Conservation (phyloP, 2,113 vertebrate species). For the Labeo catla region DNA sequence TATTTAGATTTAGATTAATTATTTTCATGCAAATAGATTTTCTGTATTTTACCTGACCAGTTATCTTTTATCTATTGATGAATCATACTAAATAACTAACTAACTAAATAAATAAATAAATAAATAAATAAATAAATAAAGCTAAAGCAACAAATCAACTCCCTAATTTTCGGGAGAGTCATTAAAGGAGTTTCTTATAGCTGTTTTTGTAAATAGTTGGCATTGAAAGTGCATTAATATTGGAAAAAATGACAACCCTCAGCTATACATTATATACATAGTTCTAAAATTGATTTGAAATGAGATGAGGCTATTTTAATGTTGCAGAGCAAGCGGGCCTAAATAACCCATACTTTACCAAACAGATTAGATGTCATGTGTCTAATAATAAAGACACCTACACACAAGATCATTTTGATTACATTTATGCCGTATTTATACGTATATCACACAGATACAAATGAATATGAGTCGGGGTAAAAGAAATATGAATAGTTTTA, state of each 20-base stretch:
- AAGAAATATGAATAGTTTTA: not conserved
- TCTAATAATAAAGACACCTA: slow-evolving; percentile 15
- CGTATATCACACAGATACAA: not conserved
- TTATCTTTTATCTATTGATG: too few species aligned
- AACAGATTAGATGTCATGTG: not conserved
- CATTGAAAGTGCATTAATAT: not conserved
- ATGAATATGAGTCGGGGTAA: not conserved
- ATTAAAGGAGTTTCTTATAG: too few species aligned
- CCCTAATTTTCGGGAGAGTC: too few species aligned
- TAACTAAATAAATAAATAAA: too few species aligned
- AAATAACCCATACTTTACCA: not conserved
- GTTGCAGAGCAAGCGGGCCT: not conserved
- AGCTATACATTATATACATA: not conserved
- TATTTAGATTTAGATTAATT: too few species aligned
- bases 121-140: too few species aligned
- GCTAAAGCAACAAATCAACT: too few species aligned
- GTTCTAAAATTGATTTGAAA: not conserved
- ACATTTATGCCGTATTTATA: not conserved
- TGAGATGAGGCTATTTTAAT: not conserved
- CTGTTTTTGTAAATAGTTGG: not conserved
- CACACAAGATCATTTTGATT: not conserved
- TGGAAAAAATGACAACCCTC: not conserved
- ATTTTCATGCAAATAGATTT: too few species aligned
- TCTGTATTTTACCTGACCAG: too few species aligned
- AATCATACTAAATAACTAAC: too few species aligned